phyloP scores from a whole-genome alignment of 2,113 vertebrate genomes.

The Cyanistes caeruleus region DNA sequence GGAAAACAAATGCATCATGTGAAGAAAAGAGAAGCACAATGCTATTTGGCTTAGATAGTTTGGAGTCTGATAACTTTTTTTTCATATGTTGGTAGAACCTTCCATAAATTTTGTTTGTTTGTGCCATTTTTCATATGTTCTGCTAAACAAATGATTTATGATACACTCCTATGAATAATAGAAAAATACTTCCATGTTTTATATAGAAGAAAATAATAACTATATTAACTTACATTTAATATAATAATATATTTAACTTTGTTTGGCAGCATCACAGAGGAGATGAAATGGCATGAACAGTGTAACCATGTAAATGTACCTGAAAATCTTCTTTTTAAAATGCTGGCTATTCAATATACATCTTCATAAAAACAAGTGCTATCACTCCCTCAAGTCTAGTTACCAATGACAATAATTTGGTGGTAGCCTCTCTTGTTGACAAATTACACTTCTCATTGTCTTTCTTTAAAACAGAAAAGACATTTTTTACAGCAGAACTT shows the following conservation, averaged over 20 bases:
- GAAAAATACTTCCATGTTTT: not conserved
- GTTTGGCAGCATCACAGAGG: not conserved
- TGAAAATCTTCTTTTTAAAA: not conserved
- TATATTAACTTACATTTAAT: not conserved
- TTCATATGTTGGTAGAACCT: not conserved
- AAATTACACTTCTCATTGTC: not conserved
- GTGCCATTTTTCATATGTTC: not conserved
- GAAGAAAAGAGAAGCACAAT: not conserved
- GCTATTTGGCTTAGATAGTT: not conserved
- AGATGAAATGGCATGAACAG: not conserved
- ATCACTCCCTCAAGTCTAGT: not conserved
- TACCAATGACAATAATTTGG: not conserved
- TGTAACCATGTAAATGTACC: not conserved
- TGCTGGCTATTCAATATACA: not conserved
- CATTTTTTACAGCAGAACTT: not conserved
- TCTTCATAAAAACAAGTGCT: fast-evolving
- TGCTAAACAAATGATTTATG: not conserved
- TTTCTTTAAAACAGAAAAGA: not conserved
- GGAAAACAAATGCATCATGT: not conserved
- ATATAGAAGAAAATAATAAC: not conserved
- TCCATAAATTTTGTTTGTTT: not conserved
- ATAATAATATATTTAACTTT: not conserved
- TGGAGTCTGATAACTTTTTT: not conserved
- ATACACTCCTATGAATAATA: not conserved
- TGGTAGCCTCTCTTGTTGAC: not conserved